Evolutionary conservation across 1,140 invertebrate genomes (phyloP).

Genomic region (Zaprionus lachaisei): DNA sequence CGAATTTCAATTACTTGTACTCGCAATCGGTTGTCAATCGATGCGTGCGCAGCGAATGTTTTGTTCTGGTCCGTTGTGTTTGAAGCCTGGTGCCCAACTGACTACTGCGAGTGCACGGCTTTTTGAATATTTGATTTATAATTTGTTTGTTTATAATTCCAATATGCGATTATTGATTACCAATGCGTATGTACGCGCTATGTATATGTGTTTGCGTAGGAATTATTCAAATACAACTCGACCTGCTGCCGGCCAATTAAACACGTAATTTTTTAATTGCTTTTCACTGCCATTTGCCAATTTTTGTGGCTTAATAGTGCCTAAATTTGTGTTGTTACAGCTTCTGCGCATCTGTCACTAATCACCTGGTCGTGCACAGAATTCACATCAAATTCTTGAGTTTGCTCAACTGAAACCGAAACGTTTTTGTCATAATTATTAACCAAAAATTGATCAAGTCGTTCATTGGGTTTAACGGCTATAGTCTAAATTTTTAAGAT

Average conservation of each 20-base stretch:
- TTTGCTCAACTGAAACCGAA: slow-evolving; percentile 13
- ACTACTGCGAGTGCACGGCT: slow-evolving; percentile 8
- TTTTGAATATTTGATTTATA: slow-evolving; percentile 32
- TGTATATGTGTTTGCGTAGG: not conserved
- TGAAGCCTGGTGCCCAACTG: slow-evolving; percentile 59
- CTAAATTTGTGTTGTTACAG: slow-evolving; percentile 62
- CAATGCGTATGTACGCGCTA: slow-evolving; percentile 23
- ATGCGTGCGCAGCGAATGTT: slow-evolving; percentile 12
- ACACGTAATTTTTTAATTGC: slow-evolving; percentile 71
- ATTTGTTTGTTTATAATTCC: slow-evolving; percentile 20
- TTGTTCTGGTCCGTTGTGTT: slow-evolving; percentile 43
- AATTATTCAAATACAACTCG: slow-evolving; percentile 18
- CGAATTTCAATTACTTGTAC: not conserved
- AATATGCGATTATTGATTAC: slow-evolving; percentile 53
- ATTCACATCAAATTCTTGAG: slow-evolving; percentile 24
- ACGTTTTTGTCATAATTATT: slow-evolving; percentile 24
- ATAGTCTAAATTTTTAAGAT: slow-evolving; percentile 35
- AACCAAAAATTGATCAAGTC: slow-evolving; percentile 2
- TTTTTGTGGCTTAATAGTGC: slow-evolving; percentile 59
- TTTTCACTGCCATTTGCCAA: slow-evolving; percentile 49
- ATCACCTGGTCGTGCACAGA: slow-evolving; percentile 57
- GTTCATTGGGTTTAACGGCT: not conserved
- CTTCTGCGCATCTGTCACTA: slow-evolving; percentile 60
- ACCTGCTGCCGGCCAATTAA: slow-evolving; percentile 29
- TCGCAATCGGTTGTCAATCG: slow-evolving; percentile 33